Evolutionary conservation across 2,113 vertebrate species (phyloP), one percentile per base, ranked within the genome.

Genomic region (Mormyrus iriodes): DNA sequence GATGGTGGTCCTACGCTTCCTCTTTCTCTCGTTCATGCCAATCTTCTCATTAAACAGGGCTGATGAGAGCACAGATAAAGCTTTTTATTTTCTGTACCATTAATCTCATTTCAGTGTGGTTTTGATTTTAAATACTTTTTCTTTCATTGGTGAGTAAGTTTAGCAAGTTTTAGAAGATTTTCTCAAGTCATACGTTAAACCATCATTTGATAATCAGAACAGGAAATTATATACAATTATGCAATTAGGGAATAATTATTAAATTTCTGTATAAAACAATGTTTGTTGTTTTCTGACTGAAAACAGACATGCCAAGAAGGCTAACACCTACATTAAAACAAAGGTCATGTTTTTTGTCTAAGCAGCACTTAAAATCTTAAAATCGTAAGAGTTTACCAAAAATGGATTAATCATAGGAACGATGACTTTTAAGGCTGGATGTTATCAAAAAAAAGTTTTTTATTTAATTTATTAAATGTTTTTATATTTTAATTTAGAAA

Each of bases 21-120:
- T 97, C 92, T 99, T 99, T 79, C 98, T 93, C 91, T 99, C 98
- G 85, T 99, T 99, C 89, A 97, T 96, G 86, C 98, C 98, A 85
- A 97, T 96, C 92, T 98, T 99, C 93, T 99, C 98, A 91, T 94
- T 98, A 95, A 98, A 98, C 91, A 99, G 95, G 90, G 98, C 98
- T 99, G 93, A 52, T 91, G 91, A 89, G 88, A 92, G 49, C 88
- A 89, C 85, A 42, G 27, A 73, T 31, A 48, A 15, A n/a, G 51
- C n/a, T 21, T 35, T 55, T 83, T 44, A 84, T 27, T 46, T 42
- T 5, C 12, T 3, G 44, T 86, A 17, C 21, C 83, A 1, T 85
- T 86, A 49, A 19, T 52, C 21, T 48, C 39, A 84, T 46, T 84
- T 83, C 44, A 42, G 42, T 83, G 35, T 35, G 27, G 69, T 76